Base-by-base conservation (phyloP, 2,888 invertebrate species). In the Aporophyla nigra region DNA sequence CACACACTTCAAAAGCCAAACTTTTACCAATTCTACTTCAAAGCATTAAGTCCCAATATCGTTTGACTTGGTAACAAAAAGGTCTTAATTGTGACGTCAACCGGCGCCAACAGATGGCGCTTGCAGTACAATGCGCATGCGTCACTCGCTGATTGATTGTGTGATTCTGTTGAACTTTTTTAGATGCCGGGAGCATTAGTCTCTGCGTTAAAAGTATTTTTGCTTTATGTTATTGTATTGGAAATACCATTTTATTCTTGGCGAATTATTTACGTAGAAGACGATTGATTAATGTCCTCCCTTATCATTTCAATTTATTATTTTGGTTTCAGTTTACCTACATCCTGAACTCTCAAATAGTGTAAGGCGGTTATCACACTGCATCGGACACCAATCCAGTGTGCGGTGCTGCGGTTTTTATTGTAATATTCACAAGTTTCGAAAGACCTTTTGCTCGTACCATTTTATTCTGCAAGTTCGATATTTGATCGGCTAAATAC, bases 51-150 rank as follows among this genome's bases (percentile, higher is more conserved):
- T 33, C 67, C 19, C 3, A 76, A 0, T 56, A 10, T 72, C 24
- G 10, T 58, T 63, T n/a, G 21, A 24, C 4, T 21, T 43, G 1
- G 16, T 21, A 10, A 24, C 0, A 7, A 51, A 33, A 61, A 59
- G 62, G 62, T 65, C 78, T 78, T 83, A 51, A 69, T 49, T 49
- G 61, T 93, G 91, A 92, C 91, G 91, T 91, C 88, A 90, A 59
- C 51, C 73, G 90, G 88, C 89, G 91, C 89, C 89, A 88, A 91
- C 88, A 93, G 94, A 94, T 93, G 94, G 93, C 94, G 92, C 80
- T 90, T 86, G 84, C 74, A 51, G 71, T 74, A 40, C 68, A 83
- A 68, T 87, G 76, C 83, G 88, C 82, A 83, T 91, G 93, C 91
- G 92, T 92, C 92, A 92, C 74, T 71, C 5, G 43, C 21, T 92